A percentile compares a stretch with the other conserved stretches of the same genome.
These are phyloP conservation scores for Etheostoma cragini DNA, from an alignment of 2,113 vertebrate species.

Conservation along the genomic window DNA sequence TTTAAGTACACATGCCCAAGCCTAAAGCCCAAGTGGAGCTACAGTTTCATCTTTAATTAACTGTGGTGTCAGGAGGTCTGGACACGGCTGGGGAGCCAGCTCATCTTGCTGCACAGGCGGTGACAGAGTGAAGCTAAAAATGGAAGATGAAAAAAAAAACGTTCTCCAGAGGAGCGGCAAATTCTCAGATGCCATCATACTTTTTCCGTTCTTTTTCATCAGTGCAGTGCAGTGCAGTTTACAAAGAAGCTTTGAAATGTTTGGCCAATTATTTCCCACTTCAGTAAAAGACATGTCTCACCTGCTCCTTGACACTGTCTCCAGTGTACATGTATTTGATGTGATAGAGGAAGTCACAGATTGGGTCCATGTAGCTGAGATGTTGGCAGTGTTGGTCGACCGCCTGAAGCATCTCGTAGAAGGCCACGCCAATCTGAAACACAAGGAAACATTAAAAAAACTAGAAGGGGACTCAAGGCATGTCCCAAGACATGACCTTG, in stretches of 20 bases:
- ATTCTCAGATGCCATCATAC: neutral
- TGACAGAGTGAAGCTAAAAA: constrained; percentile 36
- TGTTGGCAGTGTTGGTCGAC: constrained; percentile 94
- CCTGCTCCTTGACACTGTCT: constrained; percentile 98
- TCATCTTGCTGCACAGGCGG: neutral
- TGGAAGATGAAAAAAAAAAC: constrained; percentile 1
- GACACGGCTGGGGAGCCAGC: constrained; percentile 8
- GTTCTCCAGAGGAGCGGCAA: neutral
- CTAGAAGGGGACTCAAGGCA: no score
- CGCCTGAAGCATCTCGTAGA: constrained; percentile 98
- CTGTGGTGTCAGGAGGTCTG: constrained; percentile 27
- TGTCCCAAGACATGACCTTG: no score
- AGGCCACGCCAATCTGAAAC: constrained; percentile 94
- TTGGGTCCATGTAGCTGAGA: constrained; percentile 95
- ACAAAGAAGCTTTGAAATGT: neutral
- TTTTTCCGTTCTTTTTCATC: no score
- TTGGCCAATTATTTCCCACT: neutral
- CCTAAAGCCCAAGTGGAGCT: neutral
- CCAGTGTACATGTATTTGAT: constrained; percentile 99
- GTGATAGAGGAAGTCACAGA: constrained; percentile 98
- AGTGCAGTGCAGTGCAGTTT: no score
- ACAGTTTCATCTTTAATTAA: constrained; percentile 35
- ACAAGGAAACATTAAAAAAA: neutral
- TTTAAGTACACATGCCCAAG: neutral
- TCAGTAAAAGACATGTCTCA: constrained; percentile 69